These are phyloP conservation scores for Hyles lineata DNA, from an alignment of 2,888 invertebrate genomes.

Conservation along the genomic window DNA sequence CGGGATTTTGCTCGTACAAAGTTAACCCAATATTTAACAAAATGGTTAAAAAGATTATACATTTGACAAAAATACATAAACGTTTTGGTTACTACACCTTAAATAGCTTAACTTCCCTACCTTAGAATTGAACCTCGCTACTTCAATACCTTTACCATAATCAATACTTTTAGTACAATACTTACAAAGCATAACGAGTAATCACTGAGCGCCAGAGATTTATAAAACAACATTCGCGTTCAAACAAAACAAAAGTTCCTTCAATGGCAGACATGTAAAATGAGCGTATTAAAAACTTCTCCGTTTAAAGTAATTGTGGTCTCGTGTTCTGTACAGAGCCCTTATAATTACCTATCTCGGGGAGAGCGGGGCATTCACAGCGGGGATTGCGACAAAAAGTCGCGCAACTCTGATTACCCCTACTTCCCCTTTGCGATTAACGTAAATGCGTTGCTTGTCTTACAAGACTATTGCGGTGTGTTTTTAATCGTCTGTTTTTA, in stretches of 20 bases:
- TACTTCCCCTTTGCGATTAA: not conserved
- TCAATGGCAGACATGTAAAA: conserved; percentile 46
- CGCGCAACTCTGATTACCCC: conserved; percentile 3
- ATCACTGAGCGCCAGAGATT: not conserved
- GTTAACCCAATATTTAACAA: too few species aligned
- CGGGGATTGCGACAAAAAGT: conserved; percentile 27
- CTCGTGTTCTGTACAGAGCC: conserved; percentile 46
- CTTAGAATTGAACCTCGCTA: too few species aligned
- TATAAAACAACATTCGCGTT: not conserved
- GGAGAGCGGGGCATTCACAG: conserved; percentile 23
- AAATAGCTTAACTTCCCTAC: too few species aligned
- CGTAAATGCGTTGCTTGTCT: not conserved
- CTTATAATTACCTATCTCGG: conserved; percentile 55
- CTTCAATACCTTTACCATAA: too few species aligned
- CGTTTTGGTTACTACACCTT: too few species aligned
- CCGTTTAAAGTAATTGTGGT: conserved; percentile 59
- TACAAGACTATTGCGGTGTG: not conserved
- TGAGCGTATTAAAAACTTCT: conserved; percentile 66
- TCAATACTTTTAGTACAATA: too few species aligned
- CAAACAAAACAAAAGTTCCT: conserved; percentile 34
- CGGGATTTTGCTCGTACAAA: too few species aligned
- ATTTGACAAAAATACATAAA: too few species aligned
- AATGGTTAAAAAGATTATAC: too few species aligned
- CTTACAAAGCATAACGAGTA: not conserved
- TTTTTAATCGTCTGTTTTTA: not conserved